Conservation (phyloP, 2,888 invertebrate genomes). For the Pandemis corylana region DNA sequence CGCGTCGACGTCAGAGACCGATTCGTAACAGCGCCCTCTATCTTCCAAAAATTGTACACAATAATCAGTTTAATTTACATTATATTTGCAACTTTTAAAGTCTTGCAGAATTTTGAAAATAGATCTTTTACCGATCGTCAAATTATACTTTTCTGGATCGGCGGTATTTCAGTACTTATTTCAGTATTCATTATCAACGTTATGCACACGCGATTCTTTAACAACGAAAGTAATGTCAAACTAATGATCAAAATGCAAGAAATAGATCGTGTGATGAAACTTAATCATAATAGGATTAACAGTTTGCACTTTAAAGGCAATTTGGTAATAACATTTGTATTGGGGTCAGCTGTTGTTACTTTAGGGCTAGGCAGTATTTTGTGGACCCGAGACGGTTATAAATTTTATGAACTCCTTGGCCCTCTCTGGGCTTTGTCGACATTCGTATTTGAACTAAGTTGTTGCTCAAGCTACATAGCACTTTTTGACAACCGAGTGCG, state of each 20-base stretch:
- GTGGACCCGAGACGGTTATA: constrained; percentile 35
- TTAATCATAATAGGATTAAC: constrained; percentile 57
- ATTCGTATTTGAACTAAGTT: constrained; percentile 56
- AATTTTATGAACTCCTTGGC: constrained; percentile 24
- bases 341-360: constrained; percentile 41
- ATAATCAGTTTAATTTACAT: not conserved
- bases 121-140: constrained; percentile 23
- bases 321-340: constrained; percentile 43
- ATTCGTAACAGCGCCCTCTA: constrained; percentile 19
- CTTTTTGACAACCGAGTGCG: constrained; percentile 60
- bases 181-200: constrained; percentile 51
- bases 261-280: constrained; percentile 62
- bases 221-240: constrained; percentile 55
- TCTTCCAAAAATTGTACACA: constrained; percentile 19
- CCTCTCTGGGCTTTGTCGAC: constrained; percentile 49
- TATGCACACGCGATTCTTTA: constrained; percentile 61
- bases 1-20: constrained; percentile 43
- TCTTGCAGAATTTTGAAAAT: not conserved
- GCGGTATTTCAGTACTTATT: constrained; percentile 33
- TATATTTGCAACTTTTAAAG: not conserved
- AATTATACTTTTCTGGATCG: constrained; percentile 36
- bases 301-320: constrained; percentile 48
- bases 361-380: constrained; percentile 42
- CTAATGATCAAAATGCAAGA: constrained; percentile 63
- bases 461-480: constrained; percentile 55